Evolutionary conservation across 2,797 vertebrate genomes (phyloP).

Genomic region (Galaxias olidus): DNA sequence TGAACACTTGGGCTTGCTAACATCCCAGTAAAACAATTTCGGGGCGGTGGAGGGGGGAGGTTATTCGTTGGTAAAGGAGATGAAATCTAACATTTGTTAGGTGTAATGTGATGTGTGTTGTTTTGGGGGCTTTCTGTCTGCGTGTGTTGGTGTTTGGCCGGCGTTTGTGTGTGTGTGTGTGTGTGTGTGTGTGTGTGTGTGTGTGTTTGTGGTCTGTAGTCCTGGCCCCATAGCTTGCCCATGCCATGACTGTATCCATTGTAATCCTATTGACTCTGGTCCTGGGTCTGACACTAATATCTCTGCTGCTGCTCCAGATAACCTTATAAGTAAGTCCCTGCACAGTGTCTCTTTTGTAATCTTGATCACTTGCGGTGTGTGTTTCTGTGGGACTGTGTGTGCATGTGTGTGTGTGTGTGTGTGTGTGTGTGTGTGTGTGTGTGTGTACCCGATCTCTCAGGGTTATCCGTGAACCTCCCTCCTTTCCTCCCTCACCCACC

Average conservation of each 20-base stretch:
- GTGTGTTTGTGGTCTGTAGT: not conserved
- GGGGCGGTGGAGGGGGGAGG: too few species aligned
- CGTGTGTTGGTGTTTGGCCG: too few species aligned
- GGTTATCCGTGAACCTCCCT: slow-evolving; percentile 43
- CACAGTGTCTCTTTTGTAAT: slow-evolving; percentile 71
- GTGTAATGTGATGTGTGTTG: not conserved
- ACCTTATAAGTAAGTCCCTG: slow-evolving; percentile 76
- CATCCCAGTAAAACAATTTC: too few species aligned
- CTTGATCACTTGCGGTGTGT: slow-evolving; percentile 62
- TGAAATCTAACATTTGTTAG: not conserved
- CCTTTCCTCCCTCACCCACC: not conserved
- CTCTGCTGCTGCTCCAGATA: slow-evolving; percentile 69
- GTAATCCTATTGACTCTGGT: slow-evolving; percentile 70
- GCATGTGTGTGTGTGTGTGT: slow-evolving; percentile 26
- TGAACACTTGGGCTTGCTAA: not conserved
- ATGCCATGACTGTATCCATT: slow-evolving; percentile 17
- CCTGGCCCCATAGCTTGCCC: slow-evolving; percentile 19
- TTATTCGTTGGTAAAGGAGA: not conserved
- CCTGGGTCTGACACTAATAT: slow-evolving; percentile 62
- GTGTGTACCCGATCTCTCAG: slow-evolving; percentile 45
- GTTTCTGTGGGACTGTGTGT: not conserved
- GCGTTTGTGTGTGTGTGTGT: not conserved
- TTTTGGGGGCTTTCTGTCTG: too few species aligned
- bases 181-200: slow-evolving; percentile 20
- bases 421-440: slow-evolving; percentile 24